phyloP scores from a whole-genome alignment of 1,140 invertebrate species.

The Drosophila nasuta region DNA sequence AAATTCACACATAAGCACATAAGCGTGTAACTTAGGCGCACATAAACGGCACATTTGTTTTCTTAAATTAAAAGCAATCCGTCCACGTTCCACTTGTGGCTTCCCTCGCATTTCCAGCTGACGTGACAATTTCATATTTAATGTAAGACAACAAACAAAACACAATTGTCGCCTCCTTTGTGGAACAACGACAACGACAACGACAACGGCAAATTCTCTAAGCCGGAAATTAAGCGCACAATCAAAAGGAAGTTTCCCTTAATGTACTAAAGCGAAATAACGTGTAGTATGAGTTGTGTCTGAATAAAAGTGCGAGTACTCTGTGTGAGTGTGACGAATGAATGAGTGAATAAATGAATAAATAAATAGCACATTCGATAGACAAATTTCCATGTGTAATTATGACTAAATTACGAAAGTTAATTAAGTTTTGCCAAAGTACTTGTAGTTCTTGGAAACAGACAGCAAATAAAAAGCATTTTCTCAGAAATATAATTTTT shows the following conservation, averaged over 20 bases:
- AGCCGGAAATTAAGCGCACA: slow-evolving; percentile 73
- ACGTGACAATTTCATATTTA: slow-evolving; percentile 32
- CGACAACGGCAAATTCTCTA: slow-evolving; percentile 39
- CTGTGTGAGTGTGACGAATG: slow-evolving; percentile 6
- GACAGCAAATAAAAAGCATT: background rate
- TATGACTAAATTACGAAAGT: background rate
- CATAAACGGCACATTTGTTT: slow-evolving; percentile 22
- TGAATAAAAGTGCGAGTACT: background rate
- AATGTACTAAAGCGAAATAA: slow-evolving; percentile 75
- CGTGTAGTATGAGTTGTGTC: slow-evolving; percentile 31
- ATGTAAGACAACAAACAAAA: slow-evolving; percentile 21
- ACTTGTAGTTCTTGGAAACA: too few species aligned
- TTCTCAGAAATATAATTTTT: background rate
- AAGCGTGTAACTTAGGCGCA: slow-evolving; percentile 27
- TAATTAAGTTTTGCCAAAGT: background rate
- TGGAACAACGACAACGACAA: slow-evolving; percentile 16
- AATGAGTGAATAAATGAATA: slow-evolving; percentile 6
- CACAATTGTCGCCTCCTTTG: slow-evolving; percentile 42
- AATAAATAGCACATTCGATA: slow-evolving; percentile 6
- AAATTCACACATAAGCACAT: slow-evolving; percentile 64
- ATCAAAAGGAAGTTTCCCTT: slow-evolving; percentile 67
- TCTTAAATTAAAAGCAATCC: slow-evolving; percentile 60
- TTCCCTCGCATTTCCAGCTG: background rate
- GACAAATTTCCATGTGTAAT: background rate
- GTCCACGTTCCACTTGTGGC: slow-evolving; percentile 5